Evolutionary conservation across 2,797 vertebrate genomes (phyloP).

Genomic region (Cryptoblepharus egeriae): DNA sequence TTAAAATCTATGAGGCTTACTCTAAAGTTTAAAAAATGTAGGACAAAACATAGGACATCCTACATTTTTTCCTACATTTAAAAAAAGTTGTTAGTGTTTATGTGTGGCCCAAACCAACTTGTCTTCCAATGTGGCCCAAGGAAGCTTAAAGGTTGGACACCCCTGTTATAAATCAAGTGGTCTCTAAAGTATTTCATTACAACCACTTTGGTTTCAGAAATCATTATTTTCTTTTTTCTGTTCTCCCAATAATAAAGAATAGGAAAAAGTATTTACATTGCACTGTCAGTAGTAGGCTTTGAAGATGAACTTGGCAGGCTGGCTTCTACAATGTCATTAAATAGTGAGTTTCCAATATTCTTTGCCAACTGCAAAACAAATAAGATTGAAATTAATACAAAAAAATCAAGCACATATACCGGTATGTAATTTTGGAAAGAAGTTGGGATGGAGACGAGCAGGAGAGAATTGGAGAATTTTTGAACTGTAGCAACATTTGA

Average conservation of each 20-base stretch:
- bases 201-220: neutral
- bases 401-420: neutral
- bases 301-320: constrained; percentile 77
- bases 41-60: too few species aligned
- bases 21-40: too few species aligned
- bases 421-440: neutral
- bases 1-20: too few species aligned
- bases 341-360: constrained; percentile 85
- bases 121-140: too few species aligned
- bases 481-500: neutral
- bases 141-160: too few species aligned
- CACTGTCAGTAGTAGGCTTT: constrained; percentile 82
- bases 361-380: constrained; percentile 73
- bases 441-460: neutral
- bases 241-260: neutral
- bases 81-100: too few species aligned
- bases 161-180: neutral
- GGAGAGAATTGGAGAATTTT: neutral
- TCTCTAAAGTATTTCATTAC: neutral
- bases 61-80: too few species aligned
- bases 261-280: constrained; percentile 79
- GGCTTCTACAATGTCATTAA: constrained; percentile 86
- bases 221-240: neutral
- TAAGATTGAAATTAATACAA: neutral
- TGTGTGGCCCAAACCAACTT: too few species aligned